phyloP scores from a whole-genome alignment of 2,797 vertebrate species.

The Potorous gilbertii region DNA sequence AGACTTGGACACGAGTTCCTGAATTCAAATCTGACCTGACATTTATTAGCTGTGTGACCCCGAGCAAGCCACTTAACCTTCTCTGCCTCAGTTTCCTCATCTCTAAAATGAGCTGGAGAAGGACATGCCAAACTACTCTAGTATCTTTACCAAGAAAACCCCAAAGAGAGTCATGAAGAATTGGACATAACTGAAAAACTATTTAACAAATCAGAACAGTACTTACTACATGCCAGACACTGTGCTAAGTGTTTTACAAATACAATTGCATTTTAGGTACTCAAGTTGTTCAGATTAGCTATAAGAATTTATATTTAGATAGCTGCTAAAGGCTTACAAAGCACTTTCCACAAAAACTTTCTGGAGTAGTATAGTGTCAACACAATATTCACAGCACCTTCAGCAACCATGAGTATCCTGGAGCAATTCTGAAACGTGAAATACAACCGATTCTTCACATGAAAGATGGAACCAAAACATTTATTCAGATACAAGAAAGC shows the following conservation, averaged over 20 bases:
- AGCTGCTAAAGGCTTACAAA: background rate
- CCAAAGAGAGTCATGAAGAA: background rate
- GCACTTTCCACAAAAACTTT: no score
- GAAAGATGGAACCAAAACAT: no score
- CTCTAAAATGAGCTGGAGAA: background rate
- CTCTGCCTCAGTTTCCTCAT: background rate
- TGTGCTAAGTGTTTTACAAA: background rate
- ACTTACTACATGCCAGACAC: background rate
- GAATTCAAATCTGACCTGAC: background rate
- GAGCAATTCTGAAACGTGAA: no score
- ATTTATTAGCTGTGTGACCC: background rate
- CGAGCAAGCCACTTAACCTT: no score
- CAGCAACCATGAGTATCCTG: no score
- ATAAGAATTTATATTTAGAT: background rate
- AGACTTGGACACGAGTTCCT: background rate
- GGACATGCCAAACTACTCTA: background rate
- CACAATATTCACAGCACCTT: no score
- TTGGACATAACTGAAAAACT: no score
- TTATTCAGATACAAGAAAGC: no score
- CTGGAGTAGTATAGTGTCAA: no score
- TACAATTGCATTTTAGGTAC: background rate
- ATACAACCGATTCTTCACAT: no score
- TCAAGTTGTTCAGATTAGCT: background rate
- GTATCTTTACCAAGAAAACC: background rate
- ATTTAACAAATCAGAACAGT: background rate